These are phyloP conservation scores for Tangara arthus DNA, from an alignment of 2,797 vertebrate species.

Conservation along the genomic window DNA sequence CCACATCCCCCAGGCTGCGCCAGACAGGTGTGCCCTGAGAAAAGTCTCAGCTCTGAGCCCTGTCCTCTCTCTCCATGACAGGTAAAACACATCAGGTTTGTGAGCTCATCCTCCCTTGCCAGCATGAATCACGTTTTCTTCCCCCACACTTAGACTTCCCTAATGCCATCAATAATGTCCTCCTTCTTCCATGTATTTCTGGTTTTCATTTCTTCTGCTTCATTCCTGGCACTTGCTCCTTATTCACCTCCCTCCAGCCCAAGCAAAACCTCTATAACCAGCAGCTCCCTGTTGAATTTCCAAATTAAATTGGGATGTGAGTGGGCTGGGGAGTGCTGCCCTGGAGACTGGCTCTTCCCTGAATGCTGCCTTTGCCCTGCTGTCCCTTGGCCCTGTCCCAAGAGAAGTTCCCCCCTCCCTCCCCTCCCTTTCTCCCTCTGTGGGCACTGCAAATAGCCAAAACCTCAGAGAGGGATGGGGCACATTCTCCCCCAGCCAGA, in stretches of 20 bases:
- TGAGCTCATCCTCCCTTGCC: neutral
- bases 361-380: neutral
- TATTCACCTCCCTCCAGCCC: neutral
- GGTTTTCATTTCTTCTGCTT: neutral
- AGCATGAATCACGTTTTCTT: neutral
- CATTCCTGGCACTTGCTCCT: neutral
- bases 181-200: neutral
- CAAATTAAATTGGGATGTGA: neutral
- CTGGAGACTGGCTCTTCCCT: neutral
- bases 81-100: neutral
- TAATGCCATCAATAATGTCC: neutral
- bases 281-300: neutral
- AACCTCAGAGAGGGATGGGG: neutral
- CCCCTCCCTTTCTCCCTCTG: neutral
- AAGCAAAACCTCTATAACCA: neutral
- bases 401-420: neutral
- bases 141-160: neutral
- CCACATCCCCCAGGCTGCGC: neutral
- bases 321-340: fast-evolving
- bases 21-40: neutral
- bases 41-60: neutral
- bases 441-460: fast-evolving
- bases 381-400: neutral
- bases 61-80: neutral
- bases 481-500: neutral